Conservation (phyloP, 2,113 vertebrate genomes). For the Capreolus pygargus region DNA sequence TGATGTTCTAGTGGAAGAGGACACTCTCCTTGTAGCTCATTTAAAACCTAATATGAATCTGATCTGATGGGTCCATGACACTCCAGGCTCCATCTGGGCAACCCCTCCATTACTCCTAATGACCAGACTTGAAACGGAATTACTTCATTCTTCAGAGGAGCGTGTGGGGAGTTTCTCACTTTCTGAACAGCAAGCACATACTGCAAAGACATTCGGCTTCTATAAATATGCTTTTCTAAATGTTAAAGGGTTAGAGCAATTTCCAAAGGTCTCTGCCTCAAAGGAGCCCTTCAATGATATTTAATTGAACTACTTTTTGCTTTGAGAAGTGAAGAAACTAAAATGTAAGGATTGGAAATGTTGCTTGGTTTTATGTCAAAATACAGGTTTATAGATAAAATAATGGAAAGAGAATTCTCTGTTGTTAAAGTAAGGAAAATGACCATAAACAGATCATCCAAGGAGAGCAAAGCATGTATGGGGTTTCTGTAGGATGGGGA, state of each 20-base stretch:
- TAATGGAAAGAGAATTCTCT: neutral
- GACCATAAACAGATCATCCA: conserved; percentile 29
- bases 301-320: conserved; percentile 76
- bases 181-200: conserved; percentile 33
- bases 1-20: neutral
- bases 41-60: neutral
- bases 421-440: conserved; percentile 46
- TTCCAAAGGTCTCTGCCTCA: conserved; percentile 75
- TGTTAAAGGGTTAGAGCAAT: conserved; percentile 78
- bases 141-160: neutral
- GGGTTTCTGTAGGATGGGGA: neutral
- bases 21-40: neutral
- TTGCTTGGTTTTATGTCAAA: conserved; percentile 65
- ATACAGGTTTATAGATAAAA: conserved; percentile 23
- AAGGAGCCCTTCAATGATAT: conserved; percentile 69
- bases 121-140: conserved; percentile 35
- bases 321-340: conserved; percentile 67
- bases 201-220: conserved; percentile 60
- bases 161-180: conserved; percentile 17
- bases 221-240: conserved; percentile 75
- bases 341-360: conserved; percentile 63
- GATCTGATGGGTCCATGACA: neutral
- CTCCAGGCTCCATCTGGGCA: neutral
- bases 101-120: neutral
- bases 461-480: neutral